Evolutionary conservation across 2,797 vertebrate genomes (phyloP).

Genomic region (Chelmon rostratus): DNA sequence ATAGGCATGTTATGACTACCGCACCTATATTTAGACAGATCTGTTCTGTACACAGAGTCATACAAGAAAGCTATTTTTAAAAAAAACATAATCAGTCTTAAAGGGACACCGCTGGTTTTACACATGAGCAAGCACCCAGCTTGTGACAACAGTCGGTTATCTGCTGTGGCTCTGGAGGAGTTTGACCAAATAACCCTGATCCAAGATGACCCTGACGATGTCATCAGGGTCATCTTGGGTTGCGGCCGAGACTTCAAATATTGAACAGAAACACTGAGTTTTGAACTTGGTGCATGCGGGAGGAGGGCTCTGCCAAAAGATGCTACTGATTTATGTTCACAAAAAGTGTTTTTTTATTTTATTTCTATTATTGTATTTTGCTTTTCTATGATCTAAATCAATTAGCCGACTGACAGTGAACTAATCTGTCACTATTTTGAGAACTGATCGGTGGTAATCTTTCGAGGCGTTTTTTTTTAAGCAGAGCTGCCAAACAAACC

Average conservation of each 20-base stretch:
- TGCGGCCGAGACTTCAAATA: background rate
- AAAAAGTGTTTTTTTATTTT: no score
- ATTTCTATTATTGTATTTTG: no score
- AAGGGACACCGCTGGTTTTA: no score
- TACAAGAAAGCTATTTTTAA: background rate
- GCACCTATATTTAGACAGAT: background rate
- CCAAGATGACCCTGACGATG: background rate
- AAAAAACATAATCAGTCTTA: no score
- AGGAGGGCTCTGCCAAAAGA: background rate
- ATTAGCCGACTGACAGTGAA: background rate
- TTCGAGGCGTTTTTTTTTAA: background rate
- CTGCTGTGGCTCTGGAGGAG: background rate
- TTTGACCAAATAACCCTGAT: background rate
- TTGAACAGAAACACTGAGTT: background rate
- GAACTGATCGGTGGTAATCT: no score
- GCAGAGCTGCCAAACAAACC: background rate
- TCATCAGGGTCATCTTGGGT: background rate
- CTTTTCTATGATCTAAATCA: background rate
- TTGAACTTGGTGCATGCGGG: background rate
- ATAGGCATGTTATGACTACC: background rate
- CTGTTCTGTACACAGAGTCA: background rate
- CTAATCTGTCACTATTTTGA: background rate
- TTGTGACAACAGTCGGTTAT: background rate
- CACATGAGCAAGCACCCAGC: background rate
- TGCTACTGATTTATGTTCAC: background rate